A percentile compares a stretch with the other conserved stretches of the same genome.
Conservation (phyloP, 2,888 invertebrate genomes). For the Eretmocerus hayati region DNA sequence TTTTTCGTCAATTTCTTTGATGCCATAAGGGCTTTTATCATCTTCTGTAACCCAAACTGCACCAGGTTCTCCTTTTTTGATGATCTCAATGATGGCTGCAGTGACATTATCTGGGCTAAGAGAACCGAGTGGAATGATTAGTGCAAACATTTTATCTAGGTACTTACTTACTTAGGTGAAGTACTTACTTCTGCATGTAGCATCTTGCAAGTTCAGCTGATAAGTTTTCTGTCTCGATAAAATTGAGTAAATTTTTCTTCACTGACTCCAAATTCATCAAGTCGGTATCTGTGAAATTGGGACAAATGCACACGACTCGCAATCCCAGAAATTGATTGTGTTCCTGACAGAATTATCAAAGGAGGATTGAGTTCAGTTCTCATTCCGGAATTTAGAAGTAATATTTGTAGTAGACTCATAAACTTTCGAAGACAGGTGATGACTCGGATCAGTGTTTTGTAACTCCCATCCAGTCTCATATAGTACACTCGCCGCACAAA, state of each 20-base stretch:
- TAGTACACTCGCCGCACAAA: too few relatives aligned
- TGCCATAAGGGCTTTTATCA: neutral
- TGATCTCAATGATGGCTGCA: constrained; percentile 1
- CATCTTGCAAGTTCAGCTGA: neutral
- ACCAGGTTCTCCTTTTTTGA: constrained; percentile 3
- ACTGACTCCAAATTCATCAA: neutral
- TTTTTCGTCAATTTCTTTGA: neutral
- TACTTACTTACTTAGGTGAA: neutral
- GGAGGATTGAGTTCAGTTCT: too few relatives aligned
- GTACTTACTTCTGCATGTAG: neutral
- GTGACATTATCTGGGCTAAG: constrained; percentile 7
- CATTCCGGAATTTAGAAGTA: too few relatives aligned
- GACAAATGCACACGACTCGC: neutral
- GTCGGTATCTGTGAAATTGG: neutral
- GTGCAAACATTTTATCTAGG: neutral
- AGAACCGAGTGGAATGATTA: too few relatives aligned
- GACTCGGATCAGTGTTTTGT: too few relatives aligned
- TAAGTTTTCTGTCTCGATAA: neutral
- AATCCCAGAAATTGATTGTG: neutral
- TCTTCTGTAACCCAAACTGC: neutral
- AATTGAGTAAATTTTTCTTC: neutral
- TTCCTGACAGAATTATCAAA: too few relatives aligned
- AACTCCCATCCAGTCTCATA: too few relatives aligned
- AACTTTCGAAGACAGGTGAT: too few relatives aligned
- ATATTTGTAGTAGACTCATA: too few relatives aligned